Percentiles rank a stretch among this genome's conserved stretches.
These are phyloP conservation scores for Bombus breviceps DNA, from an alignment of 1,140 invertebrate species.

Conservation along the genomic window DNA sequence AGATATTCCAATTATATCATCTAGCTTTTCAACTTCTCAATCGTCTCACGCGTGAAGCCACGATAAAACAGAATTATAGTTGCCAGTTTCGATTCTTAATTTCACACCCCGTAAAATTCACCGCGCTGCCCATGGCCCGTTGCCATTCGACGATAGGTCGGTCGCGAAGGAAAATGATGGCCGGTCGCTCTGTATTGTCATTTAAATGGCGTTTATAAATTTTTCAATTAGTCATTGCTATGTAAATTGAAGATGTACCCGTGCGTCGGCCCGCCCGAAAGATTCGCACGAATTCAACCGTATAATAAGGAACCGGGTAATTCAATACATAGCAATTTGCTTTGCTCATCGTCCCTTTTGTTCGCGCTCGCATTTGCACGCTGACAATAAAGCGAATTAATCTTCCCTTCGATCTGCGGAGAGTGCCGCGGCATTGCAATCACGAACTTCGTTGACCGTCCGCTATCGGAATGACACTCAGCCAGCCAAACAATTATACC, in stretches of 20 bases:
- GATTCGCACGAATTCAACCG: constrained; percentile 42
- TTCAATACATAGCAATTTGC: constrained; percentile 56
- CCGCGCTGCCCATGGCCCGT: too few species aligned
- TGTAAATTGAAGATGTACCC: constrained; percentile 39
- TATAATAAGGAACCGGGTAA: constrained; percentile 51
- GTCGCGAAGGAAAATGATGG: neutral
- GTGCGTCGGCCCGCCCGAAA: constrained; percentile 9
- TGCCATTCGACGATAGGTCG: neutral
- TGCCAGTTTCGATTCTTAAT: too few species aligned
- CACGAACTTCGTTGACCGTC: constrained; percentile 48
- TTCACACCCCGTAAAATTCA: too few species aligned
- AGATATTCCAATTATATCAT: too few species aligned
- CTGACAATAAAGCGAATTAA: constrained; percentile 56
- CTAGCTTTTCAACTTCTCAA: too few species aligned
- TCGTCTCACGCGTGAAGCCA: too few species aligned
- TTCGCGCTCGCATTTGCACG: constrained; percentile 51
- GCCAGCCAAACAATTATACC: constrained; percentile 44
- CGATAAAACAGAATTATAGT: too few species aligned
- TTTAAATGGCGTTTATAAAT: constrained; percentile 47
- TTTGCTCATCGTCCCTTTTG: constrained; percentile 53
- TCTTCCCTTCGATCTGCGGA: constrained; percentile 53
- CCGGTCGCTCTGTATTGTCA: constrained; percentile 22
- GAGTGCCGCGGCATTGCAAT: constrained; percentile 24
- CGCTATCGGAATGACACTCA: constrained; percentile 51
- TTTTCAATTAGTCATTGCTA: constrained; percentile 54